phyloP scores from a whole-genome alignment of 2,888 invertebrate species.

The Rhingia rostrata region DNA sequence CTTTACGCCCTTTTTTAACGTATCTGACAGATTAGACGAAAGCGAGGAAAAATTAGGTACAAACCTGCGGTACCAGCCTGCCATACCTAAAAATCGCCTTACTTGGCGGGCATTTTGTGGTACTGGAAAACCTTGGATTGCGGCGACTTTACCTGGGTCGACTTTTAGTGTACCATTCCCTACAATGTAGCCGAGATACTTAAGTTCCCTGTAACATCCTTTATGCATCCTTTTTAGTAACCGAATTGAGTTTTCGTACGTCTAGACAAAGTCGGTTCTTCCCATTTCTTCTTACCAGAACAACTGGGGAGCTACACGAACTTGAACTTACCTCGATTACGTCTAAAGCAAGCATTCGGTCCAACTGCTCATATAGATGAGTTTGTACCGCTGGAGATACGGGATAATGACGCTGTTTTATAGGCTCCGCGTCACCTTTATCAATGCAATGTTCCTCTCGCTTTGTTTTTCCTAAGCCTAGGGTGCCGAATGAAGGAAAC shows the following conservation, averaged over 20 bases:
- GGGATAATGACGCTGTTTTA: too few species aligned
- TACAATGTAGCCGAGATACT: neutral
- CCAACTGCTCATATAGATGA: too few species aligned
- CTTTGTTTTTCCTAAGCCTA: too few species aligned
- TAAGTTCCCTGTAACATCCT: neutral
- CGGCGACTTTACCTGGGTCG: neutral
- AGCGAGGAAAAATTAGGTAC: neutral
- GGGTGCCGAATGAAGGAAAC: too few species aligned
- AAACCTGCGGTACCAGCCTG: slow-evolving; percentile 16
- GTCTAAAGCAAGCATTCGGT: too few species aligned
- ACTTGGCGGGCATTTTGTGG: slow-evolving; percentile 12
- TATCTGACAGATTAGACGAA: slow-evolving; percentile 1
- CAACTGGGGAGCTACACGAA: neutral
- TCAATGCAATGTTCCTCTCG: too few species aligned
- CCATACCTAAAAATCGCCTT: slow-evolving; percentile 16
- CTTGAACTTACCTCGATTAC: too few species aligned
- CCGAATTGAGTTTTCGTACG: neutral
- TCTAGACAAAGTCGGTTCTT: slow-evolving; percentile 13
- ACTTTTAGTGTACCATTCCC: neutral
- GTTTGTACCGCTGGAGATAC: too few species aligned
- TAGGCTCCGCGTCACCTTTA: too few species aligned
- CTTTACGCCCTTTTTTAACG: neutral
- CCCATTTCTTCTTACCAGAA: slow-evolving; percentile 11
- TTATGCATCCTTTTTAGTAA: neutral
- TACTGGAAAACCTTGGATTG: slow-evolving; percentile 9